phyloP scores from a whole-genome alignment of 1,140 invertebrate genomes.

The Drosophila pandora region DNA sequence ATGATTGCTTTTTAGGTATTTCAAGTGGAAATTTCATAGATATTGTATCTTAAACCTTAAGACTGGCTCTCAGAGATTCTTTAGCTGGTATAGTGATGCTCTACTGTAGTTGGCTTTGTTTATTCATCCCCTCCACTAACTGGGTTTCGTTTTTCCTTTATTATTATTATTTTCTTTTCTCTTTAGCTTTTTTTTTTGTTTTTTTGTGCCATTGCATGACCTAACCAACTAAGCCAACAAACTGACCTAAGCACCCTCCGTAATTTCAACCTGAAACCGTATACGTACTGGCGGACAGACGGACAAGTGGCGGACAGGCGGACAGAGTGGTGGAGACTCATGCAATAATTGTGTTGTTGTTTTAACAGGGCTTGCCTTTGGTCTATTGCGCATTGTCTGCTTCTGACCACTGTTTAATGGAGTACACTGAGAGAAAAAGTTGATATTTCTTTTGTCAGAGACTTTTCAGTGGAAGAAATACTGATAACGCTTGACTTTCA shows the following conservation, averaged over 20 bases:
- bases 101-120: constrained; percentile 15
- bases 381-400: constrained; percentile 48
- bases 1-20: too few species aligned
- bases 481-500: background rate
- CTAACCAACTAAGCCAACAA: constrained; percentile 48
- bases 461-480: too few species aligned
- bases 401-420: constrained; percentile 17
- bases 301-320: background rate
- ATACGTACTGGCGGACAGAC: constrained; percentile 9
- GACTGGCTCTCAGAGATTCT: background rate
- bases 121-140: constrained; percentile 12
- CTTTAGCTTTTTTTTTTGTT: background rate
- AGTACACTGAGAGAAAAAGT: background rate
- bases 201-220: constrained; percentile 38
- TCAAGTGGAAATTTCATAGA: too few species aligned
- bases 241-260: constrained; percentile 44
- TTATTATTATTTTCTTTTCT: constrained; percentile 26
- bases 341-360: constrained; percentile 37
- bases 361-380: constrained; percentile 32
- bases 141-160: constrained; percentile 9
- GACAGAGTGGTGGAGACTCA: constrained; percentile 4
- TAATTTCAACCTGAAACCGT: constrained; percentile 43
- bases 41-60: too few species aligned
- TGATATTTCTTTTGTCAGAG: too few species aligned
- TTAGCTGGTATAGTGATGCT: background rate